Conservation (phyloP, 64 coral and sea anemone genomes). For the Catalaphyllia jardinei region DNA sequence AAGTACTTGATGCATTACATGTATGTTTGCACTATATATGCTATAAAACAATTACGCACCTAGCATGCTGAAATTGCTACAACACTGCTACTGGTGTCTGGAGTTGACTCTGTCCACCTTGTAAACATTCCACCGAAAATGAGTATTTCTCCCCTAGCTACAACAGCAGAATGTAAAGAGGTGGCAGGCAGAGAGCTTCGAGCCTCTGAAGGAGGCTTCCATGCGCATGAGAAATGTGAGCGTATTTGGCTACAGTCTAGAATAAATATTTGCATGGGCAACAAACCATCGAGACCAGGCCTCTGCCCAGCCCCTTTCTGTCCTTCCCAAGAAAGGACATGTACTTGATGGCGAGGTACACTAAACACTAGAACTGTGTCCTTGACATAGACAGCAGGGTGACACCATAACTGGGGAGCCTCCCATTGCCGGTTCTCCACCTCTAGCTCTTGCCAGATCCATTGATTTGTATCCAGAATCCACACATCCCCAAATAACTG, state of each 20-base stretch:
- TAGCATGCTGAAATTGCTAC: conserved; percentile 9
- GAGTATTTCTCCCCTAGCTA: conserved; percentile 75
- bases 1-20: too few species aligned
- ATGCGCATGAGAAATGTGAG: conserved; percentile 32
- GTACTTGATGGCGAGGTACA: conserved; percentile 27
- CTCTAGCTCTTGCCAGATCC: conserved; percentile 82
- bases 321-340: conserved; percentile 6
- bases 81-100: conserved; percentile 6
- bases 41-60: too few species aligned
- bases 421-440: conserved; percentile 61
- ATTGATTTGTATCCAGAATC: conserved; percentile 76
- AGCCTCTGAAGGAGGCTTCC: conserved; percentile 21
- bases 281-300: conserved; percentile 11
- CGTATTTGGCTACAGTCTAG: conserved; percentile 63
- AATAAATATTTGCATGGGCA: conserved; percentile 54
- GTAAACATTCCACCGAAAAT: conserved; percentile 82
- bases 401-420: conserved; percentile 93
- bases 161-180: conserved; percentile 84
- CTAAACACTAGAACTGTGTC: conserved; percentile 82
- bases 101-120: conserved; percentile 31
- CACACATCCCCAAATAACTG: conserved; percentile 93
- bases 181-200: conserved; percentile 36
- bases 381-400: conserved; percentile 74
- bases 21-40: too few species aligned
- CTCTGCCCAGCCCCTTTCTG: neutral